Evolutionary conservation across 2,113 vertebrate genomes (phyloP).

Genomic region (Cyanistes caeruleus): DNA sequence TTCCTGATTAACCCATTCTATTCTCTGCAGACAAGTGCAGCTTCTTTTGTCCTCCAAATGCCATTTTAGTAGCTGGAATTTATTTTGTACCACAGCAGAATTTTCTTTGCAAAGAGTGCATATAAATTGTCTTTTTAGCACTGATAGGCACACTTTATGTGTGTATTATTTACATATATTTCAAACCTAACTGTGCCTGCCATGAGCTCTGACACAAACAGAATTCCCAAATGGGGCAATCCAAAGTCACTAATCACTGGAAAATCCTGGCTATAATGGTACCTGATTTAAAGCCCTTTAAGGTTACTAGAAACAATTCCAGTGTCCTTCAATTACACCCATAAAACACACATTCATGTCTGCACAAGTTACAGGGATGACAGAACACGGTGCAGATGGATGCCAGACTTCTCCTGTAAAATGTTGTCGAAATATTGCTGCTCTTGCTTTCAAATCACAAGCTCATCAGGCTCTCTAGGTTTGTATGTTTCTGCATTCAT

Average conservation of each 20-base stretch:
- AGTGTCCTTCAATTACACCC: not conserved
- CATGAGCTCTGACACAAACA: not conserved
- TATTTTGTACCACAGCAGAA: not conserved
- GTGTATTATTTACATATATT: not conserved
- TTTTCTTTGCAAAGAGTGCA: not conserved
- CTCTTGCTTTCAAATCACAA: not conserved
- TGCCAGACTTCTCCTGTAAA: not conserved
- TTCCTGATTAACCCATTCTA: not conserved
- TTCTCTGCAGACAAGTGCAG: not conserved
- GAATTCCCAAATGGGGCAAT: not conserved
- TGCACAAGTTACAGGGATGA: not conserved
- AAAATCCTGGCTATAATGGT: not conserved
- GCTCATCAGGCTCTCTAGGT: not conserved
- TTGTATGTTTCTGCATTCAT: not conserved
- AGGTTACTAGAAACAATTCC: slow-evolving; percentile 16
- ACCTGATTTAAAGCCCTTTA: not conserved
- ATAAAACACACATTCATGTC: not conserved
- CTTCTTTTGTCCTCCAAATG: not conserved
- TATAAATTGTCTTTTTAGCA: not conserved
- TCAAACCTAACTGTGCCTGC: not conserved
- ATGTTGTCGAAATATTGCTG: not conserved
- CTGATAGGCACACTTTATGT: not conserved
- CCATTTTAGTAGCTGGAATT: not conserved
- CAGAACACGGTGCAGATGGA: not conserved
- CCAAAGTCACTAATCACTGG: not conserved